Conservation (phyloP, 2,113 vertebrate genomes). For the Eira barbara region DNA sequence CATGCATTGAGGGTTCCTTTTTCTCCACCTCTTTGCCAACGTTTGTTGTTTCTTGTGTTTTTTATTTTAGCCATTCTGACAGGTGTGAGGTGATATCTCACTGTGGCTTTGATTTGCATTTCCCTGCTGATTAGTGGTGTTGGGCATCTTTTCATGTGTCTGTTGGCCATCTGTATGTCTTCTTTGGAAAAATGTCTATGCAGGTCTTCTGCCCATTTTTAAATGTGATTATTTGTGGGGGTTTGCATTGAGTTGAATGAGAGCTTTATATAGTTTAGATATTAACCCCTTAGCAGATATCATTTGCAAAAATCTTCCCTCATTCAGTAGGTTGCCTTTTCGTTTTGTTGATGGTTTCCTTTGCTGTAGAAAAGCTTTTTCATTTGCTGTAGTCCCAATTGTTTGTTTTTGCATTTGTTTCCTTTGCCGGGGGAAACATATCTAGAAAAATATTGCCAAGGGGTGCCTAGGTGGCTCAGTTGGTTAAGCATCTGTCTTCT, state of each 20-base stretch:
- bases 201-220: background rate
- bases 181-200: background rate
- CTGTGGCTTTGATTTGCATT: background rate
- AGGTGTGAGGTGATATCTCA: background rate
- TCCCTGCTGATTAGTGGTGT: background rate
- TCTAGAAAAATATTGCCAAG: background rate
- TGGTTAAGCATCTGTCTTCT: background rate
- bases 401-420: background rate
- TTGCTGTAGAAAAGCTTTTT: background rate
- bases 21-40: background rate
- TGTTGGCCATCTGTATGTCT: background rate
- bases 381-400: background rate
- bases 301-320: background rate
- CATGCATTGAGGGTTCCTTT: background rate
- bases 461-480: background rate
- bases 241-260: background rate
- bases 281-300: background rate
- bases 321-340: background rate
- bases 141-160: background rate
- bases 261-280: background rate
- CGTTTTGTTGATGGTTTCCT: background rate
- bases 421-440: background rate
- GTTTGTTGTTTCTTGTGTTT: background rate
- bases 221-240: background rate
- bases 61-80: background rate